Evolutionary conservation across 2,113 vertebrate species (phyloP), one percentile per base, ranked within the genome.

Genomic region (Anolis carolinensis): DNA sequence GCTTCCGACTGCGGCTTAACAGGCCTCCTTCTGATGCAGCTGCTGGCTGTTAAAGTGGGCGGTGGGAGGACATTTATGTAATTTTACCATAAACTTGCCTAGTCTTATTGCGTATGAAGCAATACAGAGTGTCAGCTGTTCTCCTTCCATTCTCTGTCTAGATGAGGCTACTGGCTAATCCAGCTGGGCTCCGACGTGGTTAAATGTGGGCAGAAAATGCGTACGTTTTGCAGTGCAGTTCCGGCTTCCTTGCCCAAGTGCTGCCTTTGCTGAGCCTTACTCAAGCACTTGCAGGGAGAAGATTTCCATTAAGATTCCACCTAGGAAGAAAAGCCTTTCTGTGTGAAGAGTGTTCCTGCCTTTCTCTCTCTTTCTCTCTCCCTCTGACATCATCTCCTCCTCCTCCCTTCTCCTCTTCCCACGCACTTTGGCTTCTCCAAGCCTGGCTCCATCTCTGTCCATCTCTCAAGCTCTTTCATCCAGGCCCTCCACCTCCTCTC

Each of bases 371-470:
- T 44, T 5, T 44, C 39, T 44, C 55, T 59, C 16, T 11, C n/a
- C 48, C 48, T 48, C 8, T 48, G 50, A 32, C 36, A n/a, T 65
- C 85, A 62, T 34, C 65, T 80, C 79, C 2, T 14, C 63, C 87
- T 84, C 50, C 48, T 65, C 73, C 11, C n/a, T 5, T 27, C 6
- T 48, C 39, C 52, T 4, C 30, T 32, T n/a, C 78, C 59, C 74
- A 63, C 59, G 72, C 82, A 83, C 52, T 83, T 62, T 73, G 70
- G 70, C 71, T 73, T 83, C 70, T 63, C 70, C 50, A 73, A 8
- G 81, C 52, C 82, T 83, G 52, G 82, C 71, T 74, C 70, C 82
- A 62, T 62, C 82, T 83, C 82, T 39, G 52, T 63, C 82, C 82
- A 62, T 73, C 34, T 62, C 82, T 55, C 20, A 63, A 83, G 52